phyloP scores from a whole-genome alignment of 2,113 vertebrate species.

The Lontra canadensis region DNA sequence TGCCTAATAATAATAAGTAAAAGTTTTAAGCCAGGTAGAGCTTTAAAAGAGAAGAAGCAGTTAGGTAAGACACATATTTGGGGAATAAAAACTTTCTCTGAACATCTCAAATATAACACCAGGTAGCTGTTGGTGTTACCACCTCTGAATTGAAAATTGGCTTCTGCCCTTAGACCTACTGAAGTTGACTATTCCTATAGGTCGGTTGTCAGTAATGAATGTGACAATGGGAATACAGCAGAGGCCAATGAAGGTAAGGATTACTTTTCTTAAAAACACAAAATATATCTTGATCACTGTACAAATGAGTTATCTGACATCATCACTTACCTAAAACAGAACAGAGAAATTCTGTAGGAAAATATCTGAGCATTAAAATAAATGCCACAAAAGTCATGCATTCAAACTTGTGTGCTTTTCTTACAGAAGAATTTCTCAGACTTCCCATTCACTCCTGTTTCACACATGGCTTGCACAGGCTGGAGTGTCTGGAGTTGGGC shows the following conservation, averaged over 20 bases:
- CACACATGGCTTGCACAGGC: neutral
- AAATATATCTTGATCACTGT: neutral
- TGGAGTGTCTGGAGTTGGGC: neutral
- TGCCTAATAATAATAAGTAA: conserved; percentile 5
- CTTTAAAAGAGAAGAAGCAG: neutral
- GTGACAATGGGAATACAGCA: neutral
- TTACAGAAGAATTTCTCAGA: neutral
- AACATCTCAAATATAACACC: neutral
- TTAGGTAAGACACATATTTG: neutral
- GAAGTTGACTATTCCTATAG: neutral
- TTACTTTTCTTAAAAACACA: neutral
- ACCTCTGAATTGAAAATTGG: neutral
- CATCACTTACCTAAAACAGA: neutral
- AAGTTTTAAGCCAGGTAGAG: neutral
- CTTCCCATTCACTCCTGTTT: neutral
- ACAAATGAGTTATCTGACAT: neutral
- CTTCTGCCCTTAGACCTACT: neutral
- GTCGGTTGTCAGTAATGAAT: neutral
- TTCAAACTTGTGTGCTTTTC: neutral
- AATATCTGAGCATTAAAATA: conserved; percentile 19
- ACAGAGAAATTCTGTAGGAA: neutral
- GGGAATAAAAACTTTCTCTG: neutral
- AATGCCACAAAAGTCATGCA: neutral
- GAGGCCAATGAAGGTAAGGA: neutral
- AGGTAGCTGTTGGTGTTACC: neutral